Percentiles rank a stretch among this genome's conserved stretches.
These are phyloP conservation scores for Philereme vetulata DNA, from an alignment of 2,888 invertebrate species.

Conservation along the genomic window DNA sequence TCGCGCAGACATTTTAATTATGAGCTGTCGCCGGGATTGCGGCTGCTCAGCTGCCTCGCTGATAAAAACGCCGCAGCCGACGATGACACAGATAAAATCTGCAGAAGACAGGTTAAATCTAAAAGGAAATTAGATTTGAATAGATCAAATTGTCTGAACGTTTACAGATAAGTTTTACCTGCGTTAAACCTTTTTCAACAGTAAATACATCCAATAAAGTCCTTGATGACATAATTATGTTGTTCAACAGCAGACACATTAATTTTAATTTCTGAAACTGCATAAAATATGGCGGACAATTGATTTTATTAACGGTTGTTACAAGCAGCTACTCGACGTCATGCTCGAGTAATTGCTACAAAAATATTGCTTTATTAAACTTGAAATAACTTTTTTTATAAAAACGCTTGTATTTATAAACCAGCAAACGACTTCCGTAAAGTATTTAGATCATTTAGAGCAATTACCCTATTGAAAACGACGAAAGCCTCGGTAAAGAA, in stretches of 20 bases:
- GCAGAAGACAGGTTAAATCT: conserved; percentile 72
- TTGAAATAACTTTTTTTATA: conserved; percentile 40
- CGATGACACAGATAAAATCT: conserved; percentile 76
- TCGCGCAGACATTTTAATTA: conserved; percentile 80
- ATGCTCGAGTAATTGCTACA: conserved; percentile 35
- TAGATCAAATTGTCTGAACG: conserved; percentile 63
- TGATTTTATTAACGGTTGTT: conserved; percentile 37
- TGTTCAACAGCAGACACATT: conserved; percentile 30
- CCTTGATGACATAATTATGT: conserved; percentile 34
- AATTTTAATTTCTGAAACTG: conserved; percentile 32
- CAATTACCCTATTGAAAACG: conserved; percentile 68
- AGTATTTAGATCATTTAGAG: conserved; percentile 60
- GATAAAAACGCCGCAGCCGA: conserved; percentile 67
- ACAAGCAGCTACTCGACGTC: conserved; percentile 20
- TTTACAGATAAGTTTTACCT: conserved; percentile 42
- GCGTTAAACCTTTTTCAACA: conserved; percentile 38
- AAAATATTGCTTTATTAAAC: conserved; percentile 35
- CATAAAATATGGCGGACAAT: conserved; percentile 33
- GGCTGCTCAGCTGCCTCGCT: conserved; percentile 54
- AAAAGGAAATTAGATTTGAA: conserved; percentile 75
- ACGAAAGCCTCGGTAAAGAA: conserved; percentile 64
- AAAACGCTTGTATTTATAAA: too few relatives aligned
- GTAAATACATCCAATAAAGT: conserved; percentile 26
- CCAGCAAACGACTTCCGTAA: too few relatives aligned
- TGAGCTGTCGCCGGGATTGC: conserved; percentile 72